These are phyloP conservation scores for Phataginus tricuspis DNA, from an alignment of 2,797 vertebrate genomes.

Conservation along the genomic window DNA sequence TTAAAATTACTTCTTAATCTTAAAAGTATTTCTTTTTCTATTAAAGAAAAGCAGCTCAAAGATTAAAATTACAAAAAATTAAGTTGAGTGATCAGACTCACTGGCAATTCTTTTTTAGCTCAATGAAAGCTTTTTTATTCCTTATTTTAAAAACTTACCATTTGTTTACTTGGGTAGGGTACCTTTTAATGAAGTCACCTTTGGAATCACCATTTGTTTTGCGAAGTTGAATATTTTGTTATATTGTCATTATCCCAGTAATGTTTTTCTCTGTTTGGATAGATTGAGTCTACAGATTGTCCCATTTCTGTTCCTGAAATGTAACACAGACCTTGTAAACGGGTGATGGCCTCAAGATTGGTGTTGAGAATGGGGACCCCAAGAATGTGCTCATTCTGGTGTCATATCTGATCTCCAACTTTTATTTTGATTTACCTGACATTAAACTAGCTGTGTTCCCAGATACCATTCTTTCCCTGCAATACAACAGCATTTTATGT, in stretches of 20 bases:
- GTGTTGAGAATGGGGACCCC: background rate
- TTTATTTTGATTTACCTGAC: background rate
- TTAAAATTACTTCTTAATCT: background rate
- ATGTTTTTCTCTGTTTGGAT: background rate
- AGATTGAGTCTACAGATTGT: background rate
- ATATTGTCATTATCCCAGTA: background rate
- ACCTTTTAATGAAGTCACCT: slow-evolving; percentile 1
- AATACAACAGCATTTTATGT: background rate
- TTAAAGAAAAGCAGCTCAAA: slow-evolving; percentile 31
- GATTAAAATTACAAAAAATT: slow-evolving; percentile 40
- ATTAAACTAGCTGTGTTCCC: background rate
- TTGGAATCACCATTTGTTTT: slow-evolving; percentile 29
- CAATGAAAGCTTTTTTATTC: slow-evolving; percentile 34
- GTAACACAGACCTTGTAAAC: background rate
- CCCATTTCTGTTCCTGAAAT: background rate
- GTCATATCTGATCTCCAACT: background rate
- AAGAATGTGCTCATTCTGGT: background rate
- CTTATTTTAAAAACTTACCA: background rate
- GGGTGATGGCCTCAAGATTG: background rate
- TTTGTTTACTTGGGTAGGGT: slow-evolving; percentile 32
- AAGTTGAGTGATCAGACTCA: background rate
- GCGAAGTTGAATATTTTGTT: background rate
- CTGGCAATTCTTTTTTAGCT: background rate
- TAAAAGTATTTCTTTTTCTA: slow-evolving; percentile 21
- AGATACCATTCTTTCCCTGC: background rate